These are phyloP conservation scores for Erynnis tages DNA, from an alignment of 2,888 invertebrate genomes.

Conservation along the genomic window DNA sequence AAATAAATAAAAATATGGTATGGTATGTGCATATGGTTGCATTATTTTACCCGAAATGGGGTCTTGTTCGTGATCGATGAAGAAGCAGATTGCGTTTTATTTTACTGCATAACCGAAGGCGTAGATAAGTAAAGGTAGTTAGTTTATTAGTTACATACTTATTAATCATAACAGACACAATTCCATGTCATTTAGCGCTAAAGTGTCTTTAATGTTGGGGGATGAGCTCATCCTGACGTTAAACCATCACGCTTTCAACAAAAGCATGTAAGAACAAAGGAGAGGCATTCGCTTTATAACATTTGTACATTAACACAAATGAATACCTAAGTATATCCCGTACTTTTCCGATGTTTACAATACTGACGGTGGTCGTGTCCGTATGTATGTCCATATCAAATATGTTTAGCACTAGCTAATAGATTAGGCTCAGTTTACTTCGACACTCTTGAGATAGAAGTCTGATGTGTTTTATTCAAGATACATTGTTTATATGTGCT, in stretches of 20 bases:
- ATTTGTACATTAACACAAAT: constrained; percentile 17
- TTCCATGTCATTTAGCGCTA: too few relatives aligned
- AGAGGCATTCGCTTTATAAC: constrained; percentile 28
- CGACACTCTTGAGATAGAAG: constrained; percentile 29
- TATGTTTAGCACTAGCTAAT: constrained; percentile 65
- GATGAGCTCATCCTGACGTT: constrained; percentile 8
- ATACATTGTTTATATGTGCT: not conserved
- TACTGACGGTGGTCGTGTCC: constrained; percentile 48
- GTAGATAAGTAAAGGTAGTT: too few relatives aligned
- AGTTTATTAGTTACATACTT: too few relatives aligned
- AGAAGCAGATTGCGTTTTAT: too few relatives aligned
- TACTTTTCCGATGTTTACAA: constrained; percentile 75
- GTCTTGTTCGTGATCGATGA: too few relatives aligned
- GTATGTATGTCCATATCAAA: constrained; percentile 58
- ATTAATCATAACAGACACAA: too few relatives aligned
- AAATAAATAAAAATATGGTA: too few relatives aligned
- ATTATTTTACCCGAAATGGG: too few relatives aligned
- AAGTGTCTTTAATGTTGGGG: too few relatives aligned
- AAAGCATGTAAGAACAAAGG: constrained; percentile 31
- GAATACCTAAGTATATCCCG: constrained; percentile 39
- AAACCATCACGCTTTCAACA: constrained; percentile 13
- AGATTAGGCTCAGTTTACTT: constrained; percentile 52
- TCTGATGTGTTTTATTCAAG: not conserved
- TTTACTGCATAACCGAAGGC: too few relatives aligned
- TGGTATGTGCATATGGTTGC: too few relatives aligned